These are phyloP conservation scores for Hydrozoanthus gracilis DNA, from an alignment of 92 coral and sea anemone species.

Conservation along the genomic window DNA sequence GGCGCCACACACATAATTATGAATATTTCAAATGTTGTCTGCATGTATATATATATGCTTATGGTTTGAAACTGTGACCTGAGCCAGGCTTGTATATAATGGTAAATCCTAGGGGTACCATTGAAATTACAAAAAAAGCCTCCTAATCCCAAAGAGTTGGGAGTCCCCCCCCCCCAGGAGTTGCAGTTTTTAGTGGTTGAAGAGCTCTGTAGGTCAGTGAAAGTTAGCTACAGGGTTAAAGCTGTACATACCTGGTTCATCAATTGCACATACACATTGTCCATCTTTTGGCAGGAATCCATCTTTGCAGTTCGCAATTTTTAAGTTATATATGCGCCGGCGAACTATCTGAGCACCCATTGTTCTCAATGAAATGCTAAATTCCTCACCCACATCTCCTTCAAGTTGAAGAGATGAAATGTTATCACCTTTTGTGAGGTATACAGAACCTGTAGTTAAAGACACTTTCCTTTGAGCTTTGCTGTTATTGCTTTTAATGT, in stretches of 20 bases:
- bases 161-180: no score
- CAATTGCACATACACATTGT: conserved; percentile 68
- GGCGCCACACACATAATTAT: no score
- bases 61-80: no score
- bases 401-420: conserved; percentile 54
- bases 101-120: no score
- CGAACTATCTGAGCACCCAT: conserved; percentile 67
- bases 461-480: conserved; percentile 42
- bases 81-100: no score
- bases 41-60: no score
- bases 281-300: conserved; percentile 56
- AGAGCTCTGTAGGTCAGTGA: no score
- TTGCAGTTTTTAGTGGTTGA: no score
- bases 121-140: no score
- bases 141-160: no score
- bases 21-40: no score
- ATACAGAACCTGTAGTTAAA: conserved; percentile 63
- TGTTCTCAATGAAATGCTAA: conserved; percentile 59
- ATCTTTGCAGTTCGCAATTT: conserved; percentile 64
- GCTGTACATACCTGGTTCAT: background rate
- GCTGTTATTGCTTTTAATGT: conserved; percentile 5
- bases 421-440: conserved; percentile 56
- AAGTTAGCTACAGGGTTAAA: no score
- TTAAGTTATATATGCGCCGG: conserved; percentile 50
- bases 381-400: conserved; percentile 61